Evolutionary conservation across 2,113 vertebrate species (phyloP).

Genomic region (Rynchops niger): DNA sequence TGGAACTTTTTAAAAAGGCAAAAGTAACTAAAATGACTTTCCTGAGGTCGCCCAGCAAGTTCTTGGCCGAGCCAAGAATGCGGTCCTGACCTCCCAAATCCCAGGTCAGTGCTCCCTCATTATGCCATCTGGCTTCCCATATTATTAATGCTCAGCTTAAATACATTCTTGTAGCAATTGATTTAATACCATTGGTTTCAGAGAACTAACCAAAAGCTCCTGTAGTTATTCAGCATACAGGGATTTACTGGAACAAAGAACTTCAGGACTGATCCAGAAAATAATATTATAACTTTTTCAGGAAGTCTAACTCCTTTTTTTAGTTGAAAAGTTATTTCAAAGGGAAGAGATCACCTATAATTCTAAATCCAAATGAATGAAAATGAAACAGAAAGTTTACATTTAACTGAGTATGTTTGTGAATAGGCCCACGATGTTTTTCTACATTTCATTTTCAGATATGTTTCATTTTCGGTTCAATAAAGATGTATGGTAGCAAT

Average conservation of each 20-base stretch:
- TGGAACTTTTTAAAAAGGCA: constrained; percentile 17
- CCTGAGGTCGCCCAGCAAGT: not conserved
- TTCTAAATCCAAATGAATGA: not conserved
- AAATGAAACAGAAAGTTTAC: not conserved
- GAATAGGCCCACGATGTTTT: not conserved
- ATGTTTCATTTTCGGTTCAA: not conserved
- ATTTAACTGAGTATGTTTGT: not conserved
- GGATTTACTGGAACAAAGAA: constrained; percentile 12
- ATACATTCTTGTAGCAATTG: constrained; percentile 49
- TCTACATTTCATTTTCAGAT: not conserved
- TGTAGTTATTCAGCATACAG: constrained; percentile 5
- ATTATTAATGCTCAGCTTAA: constrained; percentile 49
- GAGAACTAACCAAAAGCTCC: constrained; percentile 36
- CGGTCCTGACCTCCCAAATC: not conserved
- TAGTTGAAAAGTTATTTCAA: not conserved
- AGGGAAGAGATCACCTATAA: not conserved
- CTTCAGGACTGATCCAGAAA: constrained; percentile 8
- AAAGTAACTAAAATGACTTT: constrained; percentile 38
- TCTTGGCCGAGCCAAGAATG: constrained; percentile 2
- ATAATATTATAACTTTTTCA: not conserved
- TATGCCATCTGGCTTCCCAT: constrained; percentile 16
- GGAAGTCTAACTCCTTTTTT: not conserved
- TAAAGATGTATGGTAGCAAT: not conserved
- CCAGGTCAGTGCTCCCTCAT: constrained; percentile 41
- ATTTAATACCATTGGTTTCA: constrained; percentile 58